Conservation (phyloP, 2,797 vertebrate genomes). For the Lagorchestes hirsutus region DNA sequence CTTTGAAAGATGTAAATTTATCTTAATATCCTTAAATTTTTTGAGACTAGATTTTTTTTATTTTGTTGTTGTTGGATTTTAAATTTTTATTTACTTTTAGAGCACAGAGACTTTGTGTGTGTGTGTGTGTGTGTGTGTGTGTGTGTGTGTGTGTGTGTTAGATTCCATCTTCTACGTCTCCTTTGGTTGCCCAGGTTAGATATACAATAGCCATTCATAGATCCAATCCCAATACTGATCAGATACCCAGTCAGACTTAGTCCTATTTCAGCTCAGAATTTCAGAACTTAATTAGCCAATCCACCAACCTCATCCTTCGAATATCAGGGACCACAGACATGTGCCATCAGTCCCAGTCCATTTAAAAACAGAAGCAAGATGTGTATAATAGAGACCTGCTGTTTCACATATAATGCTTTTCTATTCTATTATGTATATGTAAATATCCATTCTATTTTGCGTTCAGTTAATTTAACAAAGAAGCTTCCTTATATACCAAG, state of each 20-base stretch:
- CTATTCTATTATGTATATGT: background rate
- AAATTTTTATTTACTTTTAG: background rate
- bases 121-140: background rate
- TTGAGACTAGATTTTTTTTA: background rate
- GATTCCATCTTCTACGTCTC: background rate
- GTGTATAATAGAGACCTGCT: background rate
- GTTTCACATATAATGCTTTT: background rate
- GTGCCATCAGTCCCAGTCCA: background rate
- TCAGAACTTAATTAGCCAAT: background rate
- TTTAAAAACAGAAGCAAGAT: background rate
- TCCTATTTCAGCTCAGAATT: background rate
- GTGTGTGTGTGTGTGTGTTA: background rate
- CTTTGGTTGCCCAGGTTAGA: background rate
- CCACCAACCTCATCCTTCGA: background rate
- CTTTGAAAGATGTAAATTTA: background rate
- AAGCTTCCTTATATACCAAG: background rate
- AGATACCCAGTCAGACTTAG: background rate
- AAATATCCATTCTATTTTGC: background rate
- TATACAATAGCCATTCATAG: background rate
- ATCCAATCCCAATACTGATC: background rate
- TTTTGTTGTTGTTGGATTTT: background rate
- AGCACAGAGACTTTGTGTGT: background rate
- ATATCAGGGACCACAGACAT: background rate
- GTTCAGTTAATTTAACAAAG: background rate
- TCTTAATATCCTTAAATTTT: background rate